Base-by-base conservation (phyloP, 2,888 invertebrate species). In the Drosophila melanocephala region DNA sequence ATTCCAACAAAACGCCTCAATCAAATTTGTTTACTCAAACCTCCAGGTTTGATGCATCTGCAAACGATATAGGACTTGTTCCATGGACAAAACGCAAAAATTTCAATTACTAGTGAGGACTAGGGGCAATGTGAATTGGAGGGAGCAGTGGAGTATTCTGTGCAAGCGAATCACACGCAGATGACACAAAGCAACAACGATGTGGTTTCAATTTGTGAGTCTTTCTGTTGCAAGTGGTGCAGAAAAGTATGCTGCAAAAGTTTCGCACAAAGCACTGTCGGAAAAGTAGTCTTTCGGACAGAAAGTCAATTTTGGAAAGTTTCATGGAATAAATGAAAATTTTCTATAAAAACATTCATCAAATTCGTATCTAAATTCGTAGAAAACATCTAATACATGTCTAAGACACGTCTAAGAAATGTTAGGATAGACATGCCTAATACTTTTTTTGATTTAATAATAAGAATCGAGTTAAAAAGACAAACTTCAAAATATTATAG, bases 181-280 rank as follows among this genome's bases (percentile, higher is more conserved):
- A 55, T 55, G 71, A 42, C 39, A 60, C 22, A 44, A 26, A 39
- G 28, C 28, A 39, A 26, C 35, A 39, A 53, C 57, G 57, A 66
- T 69, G 63, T 58, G 61, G 52, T 55, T 66, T 57, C 69, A 71
- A 44, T 67, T 61, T 57, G 60, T 60, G 60, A 61, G 42, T 69
- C 42, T 32, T 22, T n/a, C 61, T 72, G 47, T 69, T 37, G 44
- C 60, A 69, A 66, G 76, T 65, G 58, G 64, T 52, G 74, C 80
- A 61, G 58, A 75, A 81, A 84, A 82, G 81, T 81, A 81, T 82
- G 84, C 84, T 64, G 72, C 70, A 68, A 70, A 53, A 70, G 69
- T 78, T 78, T 72, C n/a, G 42, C 57, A 63, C 52, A 47, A 42
- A 69, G 64, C 50, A 51, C 52, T 22, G 16, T 22, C 6, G 58